Base-by-base conservation (phyloP, 2,888 invertebrate genomes). In the Papilio gigon region DNA sequence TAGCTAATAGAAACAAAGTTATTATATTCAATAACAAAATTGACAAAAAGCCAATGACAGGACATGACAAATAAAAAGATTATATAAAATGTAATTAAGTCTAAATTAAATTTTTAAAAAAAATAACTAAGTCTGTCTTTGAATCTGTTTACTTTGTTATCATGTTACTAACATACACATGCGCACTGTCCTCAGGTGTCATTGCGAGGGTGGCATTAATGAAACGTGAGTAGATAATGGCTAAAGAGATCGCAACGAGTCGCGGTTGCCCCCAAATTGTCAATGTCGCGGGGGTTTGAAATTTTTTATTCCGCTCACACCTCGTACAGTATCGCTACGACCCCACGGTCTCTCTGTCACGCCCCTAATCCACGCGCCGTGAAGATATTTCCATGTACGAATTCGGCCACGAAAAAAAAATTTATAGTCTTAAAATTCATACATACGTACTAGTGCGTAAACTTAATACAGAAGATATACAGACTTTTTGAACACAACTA, bases 301-400 rank as follows among this genome's bases (percentile, higher is more conserved):
- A 73, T 79, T 88, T 83, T 78, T 77, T 78, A 88, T 88, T 87
- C 87, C 40, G 73, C 75, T 80, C 88, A 83, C 84, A 84, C 79
- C 73, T 77, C 70, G 75, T 74, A 77, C 78, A 79, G 80, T 84
- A 82, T 83, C 80, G 74, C 76, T 77, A 76, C 79, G 77, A 72
- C 78, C 80, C 78, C 77, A 77, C 78, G 81, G 81, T 83, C 83
- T 84, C 81, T 80, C 76, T 76, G 76, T 74, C 77, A 73, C 78
- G 74, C 76, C 83, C 86, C 82, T 86, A 85, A 88, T 87, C 86
- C 85, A 72, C 71, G 73, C 65, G 73, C 71, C 84, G 84, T 84
- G 85, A 78, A 83, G 84, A 84, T 85, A 87, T 87, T 85, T 80
- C 74, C 80, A 84, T 82, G 81, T 61, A 70, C 62, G 66, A 11